phyloP scores from a whole-genome alignment of 2,888 invertebrate genomes.

The Melangyna quadrimaculata region DNA sequence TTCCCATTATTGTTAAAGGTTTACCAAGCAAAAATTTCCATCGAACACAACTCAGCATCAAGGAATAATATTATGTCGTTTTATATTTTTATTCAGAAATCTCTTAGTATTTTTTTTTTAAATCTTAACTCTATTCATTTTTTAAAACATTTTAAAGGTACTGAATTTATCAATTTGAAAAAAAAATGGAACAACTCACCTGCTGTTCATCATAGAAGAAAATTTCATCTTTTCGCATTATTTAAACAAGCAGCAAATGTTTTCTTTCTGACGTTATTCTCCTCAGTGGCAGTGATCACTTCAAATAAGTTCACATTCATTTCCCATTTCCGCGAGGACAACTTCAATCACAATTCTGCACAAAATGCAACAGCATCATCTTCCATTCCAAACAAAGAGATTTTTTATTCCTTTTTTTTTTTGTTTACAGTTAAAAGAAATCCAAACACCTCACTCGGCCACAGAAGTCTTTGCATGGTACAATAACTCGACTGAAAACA shows the following conservation, averaged over 20 bases:
- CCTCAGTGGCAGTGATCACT: neutral
- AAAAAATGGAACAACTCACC: neutral
- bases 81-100: too few species aligned
- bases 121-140: neutral
- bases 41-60: too few species aligned
- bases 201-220: neutral
- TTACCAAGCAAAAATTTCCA: too few species aligned
- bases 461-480: neutral
- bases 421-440: neutral
- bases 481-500: constrained; percentile 33
- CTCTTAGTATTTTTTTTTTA: too few species aligned
- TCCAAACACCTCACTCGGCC: constrained; percentile 12
- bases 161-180: neutral
- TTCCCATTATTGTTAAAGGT: too few species aligned
- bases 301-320: neutral
- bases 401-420: neutral
- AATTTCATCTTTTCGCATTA: neutral
- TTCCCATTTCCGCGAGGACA: neutral
- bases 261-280: neutral
- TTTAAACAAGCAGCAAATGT: neutral
- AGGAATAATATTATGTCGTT: too few species aligned
- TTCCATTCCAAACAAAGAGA: constrained; percentile 14
- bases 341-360: neutral
- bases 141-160: neutral
- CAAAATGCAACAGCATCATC: neutral